phyloP scores from a whole-genome alignment of 2,797 vertebrate genomes.

The Microctenopoma lineatum region DNA sequence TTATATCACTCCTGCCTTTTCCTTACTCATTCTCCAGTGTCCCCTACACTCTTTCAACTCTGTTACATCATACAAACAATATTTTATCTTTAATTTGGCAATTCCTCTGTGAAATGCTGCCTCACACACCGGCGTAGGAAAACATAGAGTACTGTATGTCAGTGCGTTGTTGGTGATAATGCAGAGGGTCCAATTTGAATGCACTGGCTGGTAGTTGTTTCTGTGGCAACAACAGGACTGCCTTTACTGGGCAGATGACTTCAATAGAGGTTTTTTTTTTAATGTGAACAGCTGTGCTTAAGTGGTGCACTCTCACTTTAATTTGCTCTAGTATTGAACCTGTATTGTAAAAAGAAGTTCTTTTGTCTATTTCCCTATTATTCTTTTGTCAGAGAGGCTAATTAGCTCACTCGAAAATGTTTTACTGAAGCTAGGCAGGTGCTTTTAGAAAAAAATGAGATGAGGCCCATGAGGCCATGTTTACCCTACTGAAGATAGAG shows the following conservation, averaged over 20 bases:
- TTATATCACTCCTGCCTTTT: conserved; percentile 22
- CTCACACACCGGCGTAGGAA: conserved; percentile 10
- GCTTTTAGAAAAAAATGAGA: conserved; percentile 41
- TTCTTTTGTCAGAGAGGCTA: conserved; percentile 59
- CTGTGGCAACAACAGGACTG: conserved; percentile 56
- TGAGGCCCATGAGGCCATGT: conserved; percentile 48
- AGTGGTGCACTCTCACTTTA: conserved; percentile 55
- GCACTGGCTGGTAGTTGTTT: conserved; percentile 41
- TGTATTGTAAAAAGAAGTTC: conserved; percentile 52
- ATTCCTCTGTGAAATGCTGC: conserved; percentile 3
- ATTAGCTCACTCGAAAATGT: conserved; percentile 70
- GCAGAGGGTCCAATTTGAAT: conserved; percentile 26
- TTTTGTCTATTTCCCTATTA: conserved; percentile 61
- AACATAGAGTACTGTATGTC: conserved; percentile 13
- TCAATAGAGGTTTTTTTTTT: conserved; percentile 28
- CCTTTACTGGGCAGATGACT: conserved; percentile 46
- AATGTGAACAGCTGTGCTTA: conserved; percentile 36
- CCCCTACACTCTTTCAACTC: background rate
- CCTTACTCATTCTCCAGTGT: conserved; percentile 11
- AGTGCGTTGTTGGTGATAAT: conserved; percentile 28
- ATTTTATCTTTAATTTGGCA: conserved; percentile 17
- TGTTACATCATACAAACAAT: conserved; percentile 6
- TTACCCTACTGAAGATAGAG: conserved; percentile 47
- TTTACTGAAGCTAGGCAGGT: conserved; percentile 62
- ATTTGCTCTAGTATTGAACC: conserved; percentile 51